Base-by-base conservation (phyloP, 2,888 invertebrate genomes). In the Teleiodes luculella region DNA sequence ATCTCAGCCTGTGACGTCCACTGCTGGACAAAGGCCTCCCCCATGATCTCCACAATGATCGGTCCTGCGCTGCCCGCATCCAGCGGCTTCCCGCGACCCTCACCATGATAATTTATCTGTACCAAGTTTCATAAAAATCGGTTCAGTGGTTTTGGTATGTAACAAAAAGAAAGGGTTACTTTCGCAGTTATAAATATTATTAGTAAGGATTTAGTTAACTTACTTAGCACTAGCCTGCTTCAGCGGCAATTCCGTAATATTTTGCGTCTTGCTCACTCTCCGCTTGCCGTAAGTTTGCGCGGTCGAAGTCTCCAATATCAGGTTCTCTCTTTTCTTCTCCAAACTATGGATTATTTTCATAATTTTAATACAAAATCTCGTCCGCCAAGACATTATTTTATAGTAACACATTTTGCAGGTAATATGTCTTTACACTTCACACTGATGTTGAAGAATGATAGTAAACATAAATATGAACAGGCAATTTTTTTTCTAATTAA, bases 181-280 rank as follows among this genome's bases (percentile, higher is more conserved):
- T n/a, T n/a, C n/a, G n/a, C n/a, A n/a, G n/a, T n/a, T n/a, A n/a
- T n/a, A n/a, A n/a, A n/a, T n/a, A n/a, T n/a, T n/a, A n/a, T n/a
- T n/a, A n/a, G n/a, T n/a, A n/a, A n/a, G n/a, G n/a, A n/a, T n/a
- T 41, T 3, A 8, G 5, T 10, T 20, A 11, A 60, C 58, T 60
- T 65, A 78, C 76, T 68, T 73, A 28, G 71, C 53, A 57, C 67
- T 70, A 43, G 67, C 66, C 59, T 73, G 72, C 50, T 76, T 76
- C 18, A 71, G 51, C 6, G 73, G 65, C 54, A 76, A 45, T 48
- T 78, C 78, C 18, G 71, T 67, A 41, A 80, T 74, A 54, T 81
- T 80, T 54, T 81, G 81, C 7, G 84, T 78, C 68, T 85, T 86
- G 30, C 76, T 65, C 16, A 83, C 73, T 65, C 78, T 76, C 58